Evolutionary conservation across 2,888 invertebrate species (phyloP).

Genomic region (Drosophila rellima): DNA sequence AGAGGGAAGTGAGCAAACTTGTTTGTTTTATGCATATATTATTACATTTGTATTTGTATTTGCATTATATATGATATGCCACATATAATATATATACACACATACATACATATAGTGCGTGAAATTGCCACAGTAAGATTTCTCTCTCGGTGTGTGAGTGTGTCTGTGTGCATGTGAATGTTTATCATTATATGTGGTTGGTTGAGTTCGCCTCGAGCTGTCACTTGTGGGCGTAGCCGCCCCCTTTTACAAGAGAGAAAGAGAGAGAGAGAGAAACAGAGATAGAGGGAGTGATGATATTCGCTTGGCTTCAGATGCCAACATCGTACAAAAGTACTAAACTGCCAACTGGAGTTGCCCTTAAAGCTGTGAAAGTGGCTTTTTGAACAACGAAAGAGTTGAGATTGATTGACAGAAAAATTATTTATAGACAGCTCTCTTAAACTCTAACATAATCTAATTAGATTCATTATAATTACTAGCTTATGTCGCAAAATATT

Average conservation of each 20-base stretch:
- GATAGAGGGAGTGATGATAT: conserved; percentile 13
- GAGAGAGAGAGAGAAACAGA: not conserved
- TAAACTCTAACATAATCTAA: not conserved
- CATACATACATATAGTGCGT: conserved; percentile 52
- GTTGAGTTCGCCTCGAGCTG: conserved; percentile 43
- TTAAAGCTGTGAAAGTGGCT: conserved; percentile 4
- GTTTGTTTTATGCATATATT: conserved; percentile 42
- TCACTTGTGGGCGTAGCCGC: conserved; percentile 34
- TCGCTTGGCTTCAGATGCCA: conserved; percentile 2
- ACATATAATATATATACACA: conserved; percentile 39
- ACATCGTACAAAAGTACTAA: not conserved
- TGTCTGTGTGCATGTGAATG: conserved; percentile 35
- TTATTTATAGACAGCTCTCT: not conserved
- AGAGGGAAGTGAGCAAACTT: conserved; percentile 12
- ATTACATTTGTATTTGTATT: conserved; percentile 55
- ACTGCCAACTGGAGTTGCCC: conserved; percentile 7
- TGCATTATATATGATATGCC: conserved; percentile 48
- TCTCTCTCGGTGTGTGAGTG: not conserved
- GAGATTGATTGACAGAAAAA: not conserved
- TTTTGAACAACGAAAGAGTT: not conserved
- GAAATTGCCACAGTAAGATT: conserved; percentile 55
- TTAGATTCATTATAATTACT: not conserved
- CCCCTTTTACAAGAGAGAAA: not conserved
- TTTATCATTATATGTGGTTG: conserved; percentile 49
- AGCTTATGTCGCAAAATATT: too few species aligned